Base-by-base conservation (phyloP, 1,140 invertebrate genomes). In the Pollicipes pollicipes region DNA sequence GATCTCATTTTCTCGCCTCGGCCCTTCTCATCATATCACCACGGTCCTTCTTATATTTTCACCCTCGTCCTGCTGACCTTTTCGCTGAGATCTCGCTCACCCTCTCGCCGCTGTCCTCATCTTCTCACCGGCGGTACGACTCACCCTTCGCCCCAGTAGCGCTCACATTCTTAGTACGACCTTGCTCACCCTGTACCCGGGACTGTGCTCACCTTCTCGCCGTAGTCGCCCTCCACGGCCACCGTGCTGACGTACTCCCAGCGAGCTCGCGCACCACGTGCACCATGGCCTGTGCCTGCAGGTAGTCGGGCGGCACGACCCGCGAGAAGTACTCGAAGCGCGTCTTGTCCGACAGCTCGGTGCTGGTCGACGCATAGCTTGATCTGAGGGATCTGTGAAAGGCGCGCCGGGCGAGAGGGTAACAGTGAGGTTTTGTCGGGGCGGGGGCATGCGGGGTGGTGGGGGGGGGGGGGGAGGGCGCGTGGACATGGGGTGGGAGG, bases 211-310 rank as follows among this genome's bases (percentile, higher is more conserved):
- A 84, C 83, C 80, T 85, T 84, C 77, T 88, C 87, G 10, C 88
- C 88, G 76, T 90, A 90, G 75, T 88, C 88, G 35, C 88, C 88
- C 75, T 88, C 86, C 68, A 87, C 86, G 24, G 85, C 86, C 2
- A 90, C 83, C 0, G 88, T 88, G 1, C 86, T 88, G 35, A 90
- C 86, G 77, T 88, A 90, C 71, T 85, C 86, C 88, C 88, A 90
- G 24, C 83, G 67, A 90, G 83, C 73, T 80, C 76, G 72, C 83
- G 80, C 28, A 88, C 81, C 68, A 90, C 84, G 76, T 87, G 84
- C 13, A 87, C 86, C 82, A 90, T 88, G 0, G 86, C 87, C 73
- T 84, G 81, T 0, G 87, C 87, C 78, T 58, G 45, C 64, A 8
- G 88, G 76, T 85, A 87, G 78, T 90, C 88, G 24, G 87, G 86